Evolutionary conservation across 1,140 invertebrate species (phyloP).

Genomic region (Dolichoris vasculosae): DNA sequence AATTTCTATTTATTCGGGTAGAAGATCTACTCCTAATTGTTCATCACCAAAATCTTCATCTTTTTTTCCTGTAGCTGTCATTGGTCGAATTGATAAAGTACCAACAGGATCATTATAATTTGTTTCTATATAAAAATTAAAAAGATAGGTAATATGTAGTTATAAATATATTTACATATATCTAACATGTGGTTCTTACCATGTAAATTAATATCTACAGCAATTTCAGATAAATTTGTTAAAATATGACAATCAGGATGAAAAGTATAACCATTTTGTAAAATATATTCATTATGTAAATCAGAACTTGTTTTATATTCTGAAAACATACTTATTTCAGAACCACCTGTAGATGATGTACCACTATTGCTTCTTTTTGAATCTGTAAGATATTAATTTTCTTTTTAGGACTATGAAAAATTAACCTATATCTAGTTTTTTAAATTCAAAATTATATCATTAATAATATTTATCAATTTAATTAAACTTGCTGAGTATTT

Average conservation of each 20-base stretch:
- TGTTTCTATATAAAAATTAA: constrained; percentile 74
- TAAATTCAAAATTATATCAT: background rate
- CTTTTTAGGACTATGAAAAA: background rate
- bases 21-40: constrained; percentile 86
- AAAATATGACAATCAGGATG: constrained; percentile 52
- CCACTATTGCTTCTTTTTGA: constrained; percentile 77
- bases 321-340: constrained; percentile 74
- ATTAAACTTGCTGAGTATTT: constrained; percentile 61
- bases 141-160: background rate
- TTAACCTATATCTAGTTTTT: background rate
- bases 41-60: constrained; percentile 89
- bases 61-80: constrained; percentile 81
- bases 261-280: constrained; percentile 57
- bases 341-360: constrained; percentile 76
- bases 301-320: constrained; percentile 69
- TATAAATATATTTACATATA: background rate
- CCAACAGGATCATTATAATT: constrained; percentile 85
- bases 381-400: constrained; percentile 59
- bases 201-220: constrained; percentile 54
- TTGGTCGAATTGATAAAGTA: constrained; percentile 82
- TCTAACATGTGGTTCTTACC: constrained; percentile 29
- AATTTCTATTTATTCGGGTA: constrained; percentile 79
- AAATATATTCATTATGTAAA: constrained; percentile 60
- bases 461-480: background rate
- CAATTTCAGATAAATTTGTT: constrained; percentile 57